Evolutionary conservation across 2,888 invertebrate genomes (phyloP).

Genomic region (Fabriciana adippe): DNA sequence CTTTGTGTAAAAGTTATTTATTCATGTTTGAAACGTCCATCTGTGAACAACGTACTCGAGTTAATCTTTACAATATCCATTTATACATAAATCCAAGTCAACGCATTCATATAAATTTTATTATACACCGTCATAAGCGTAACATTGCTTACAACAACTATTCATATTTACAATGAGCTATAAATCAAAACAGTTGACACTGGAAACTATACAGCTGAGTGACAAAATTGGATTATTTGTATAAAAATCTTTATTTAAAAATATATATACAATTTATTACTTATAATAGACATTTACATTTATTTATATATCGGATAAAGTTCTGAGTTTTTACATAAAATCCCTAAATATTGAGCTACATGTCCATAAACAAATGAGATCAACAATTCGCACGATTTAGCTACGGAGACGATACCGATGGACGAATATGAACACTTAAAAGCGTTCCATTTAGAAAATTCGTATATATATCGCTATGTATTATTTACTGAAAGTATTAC

Average conservation of each 20-base stretch:
- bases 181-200: constrained; percentile 58
- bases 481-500: too few relatives aligned
- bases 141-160: constrained; percentile 77
- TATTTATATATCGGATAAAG: constrained; percentile 52
- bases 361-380: constrained; percentile 79
- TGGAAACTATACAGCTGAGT: constrained; percentile 68
- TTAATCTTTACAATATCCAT: constrained; percentile 79
- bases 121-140: constrained; percentile 73
- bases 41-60: constrained; percentile 76
- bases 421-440: constrained; percentile 12
- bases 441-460: neutral
- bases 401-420: constrained; percentile 35
- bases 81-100: constrained; percentile 77
- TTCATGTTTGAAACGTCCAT: constrained; percentile 77
- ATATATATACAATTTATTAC: constrained; percentile 75
- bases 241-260: constrained; percentile 76
- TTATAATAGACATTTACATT: constrained; percentile 72
- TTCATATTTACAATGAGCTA: constrained; percentile 68
- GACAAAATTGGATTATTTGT: constrained; percentile 64
- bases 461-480: neutral
- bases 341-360: constrained; percentile 76
- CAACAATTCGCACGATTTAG: constrained; percentile 71
- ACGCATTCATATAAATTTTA: constrained; percentile 77
- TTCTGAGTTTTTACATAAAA: constrained; percentile 59
- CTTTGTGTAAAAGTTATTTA: constrained; percentile 78